Percentiles rank a stretch among this genome's conserved stretches.
Evolutionary conservation across 2,797 vertebrate species (phyloP).

Genomic region (Spondyliosoma cantharus): DNA sequence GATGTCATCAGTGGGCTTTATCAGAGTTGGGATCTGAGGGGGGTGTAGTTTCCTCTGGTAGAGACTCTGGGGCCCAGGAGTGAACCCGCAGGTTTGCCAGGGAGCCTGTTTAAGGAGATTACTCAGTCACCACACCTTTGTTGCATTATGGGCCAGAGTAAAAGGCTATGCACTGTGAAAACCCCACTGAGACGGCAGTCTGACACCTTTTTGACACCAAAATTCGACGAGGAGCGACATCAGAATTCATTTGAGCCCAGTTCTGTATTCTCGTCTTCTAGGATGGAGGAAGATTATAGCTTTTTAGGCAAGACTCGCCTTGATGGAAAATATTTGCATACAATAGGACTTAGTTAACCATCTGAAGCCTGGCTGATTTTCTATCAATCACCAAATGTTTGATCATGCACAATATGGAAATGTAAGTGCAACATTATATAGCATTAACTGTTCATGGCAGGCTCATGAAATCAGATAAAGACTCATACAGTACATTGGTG

Average conservation of each 20-base stretch:
- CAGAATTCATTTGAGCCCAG: conserved; percentile 4
- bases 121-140: conserved; percentile 80
- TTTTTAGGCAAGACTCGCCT: background rate
- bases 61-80: conserved; percentile 66
- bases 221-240: conserved; percentile 44
- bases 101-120: conserved; percentile 78
- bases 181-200: conserved; percentile 61
- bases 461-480: conserved; percentile 58
- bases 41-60: conserved; percentile 74
- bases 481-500: conserved; percentile 38
- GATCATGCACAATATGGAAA: conserved; percentile 16
- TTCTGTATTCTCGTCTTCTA: conserved; percentile 11
- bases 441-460: conserved; percentile 39
- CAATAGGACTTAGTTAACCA: background rate
- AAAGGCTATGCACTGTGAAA: conserved; percentile 68
- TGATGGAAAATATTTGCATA: background rate
- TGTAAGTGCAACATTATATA: conserved; percentile 26
- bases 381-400: conserved; percentile 21
- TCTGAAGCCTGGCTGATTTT: background rate
- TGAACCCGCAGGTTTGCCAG: conserved; percentile 69
- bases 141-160: conserved; percentile 77
- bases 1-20: conserved; percentile 81
- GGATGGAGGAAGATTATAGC: background rate
- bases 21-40: conserved; percentile 75
- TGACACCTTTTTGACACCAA: conserved; percentile 58